phyloP scores from a whole-genome alignment of 1,140 invertebrate species.

The Panulirus ornatus region DNA sequence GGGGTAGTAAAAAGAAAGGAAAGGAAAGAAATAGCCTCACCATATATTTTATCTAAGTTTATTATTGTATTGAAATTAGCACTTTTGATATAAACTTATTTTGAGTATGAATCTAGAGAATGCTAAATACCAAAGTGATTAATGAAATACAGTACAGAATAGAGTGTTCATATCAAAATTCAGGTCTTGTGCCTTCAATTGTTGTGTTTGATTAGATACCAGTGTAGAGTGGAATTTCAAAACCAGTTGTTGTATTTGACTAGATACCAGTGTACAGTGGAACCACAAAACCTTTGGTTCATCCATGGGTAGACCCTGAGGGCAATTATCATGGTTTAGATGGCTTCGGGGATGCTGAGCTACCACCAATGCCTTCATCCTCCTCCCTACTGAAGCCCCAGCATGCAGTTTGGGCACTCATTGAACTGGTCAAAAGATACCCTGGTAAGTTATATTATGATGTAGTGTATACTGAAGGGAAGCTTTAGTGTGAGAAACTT shows the following conservation, averaged over 20 bases:
- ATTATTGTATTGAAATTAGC: too few species aligned
- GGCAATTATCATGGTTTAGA: conserved; percentile 82
- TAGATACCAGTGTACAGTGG: conserved; percentile 78
- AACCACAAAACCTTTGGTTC: conserved; percentile 75
- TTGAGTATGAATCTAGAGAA: too few species aligned
- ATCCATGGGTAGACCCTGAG: conserved; percentile 74
- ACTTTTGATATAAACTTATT: too few species aligned
- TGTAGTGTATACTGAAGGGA: too few species aligned
- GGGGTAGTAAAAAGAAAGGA: too few species aligned
- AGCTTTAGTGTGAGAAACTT: background rate
- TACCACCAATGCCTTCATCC: conserved; percentile 70
- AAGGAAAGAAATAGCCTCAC: too few species aligned
- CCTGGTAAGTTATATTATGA: too few species aligned
- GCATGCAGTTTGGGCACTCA: conserved; percentile 80
- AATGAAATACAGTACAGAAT: too few species aligned
- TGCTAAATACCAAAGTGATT: too few species aligned
- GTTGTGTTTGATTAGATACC: conserved; percentile 76
- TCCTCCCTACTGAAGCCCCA: conserved; percentile 72
- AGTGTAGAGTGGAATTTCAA: conserved; percentile 76
- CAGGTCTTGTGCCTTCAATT: too few species aligned
- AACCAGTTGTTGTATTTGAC: background rate
- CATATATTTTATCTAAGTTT: too few species aligned
- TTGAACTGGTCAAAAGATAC: conserved; percentile 79
- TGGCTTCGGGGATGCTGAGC: conserved; percentile 83
- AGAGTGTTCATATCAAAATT: too few species aligned